Percentiles rank a stretch among this genome's conserved stretches.
Conservation (phyloP, 2,888 invertebrate genomes). For the Ennomos quercinarius region DNA sequence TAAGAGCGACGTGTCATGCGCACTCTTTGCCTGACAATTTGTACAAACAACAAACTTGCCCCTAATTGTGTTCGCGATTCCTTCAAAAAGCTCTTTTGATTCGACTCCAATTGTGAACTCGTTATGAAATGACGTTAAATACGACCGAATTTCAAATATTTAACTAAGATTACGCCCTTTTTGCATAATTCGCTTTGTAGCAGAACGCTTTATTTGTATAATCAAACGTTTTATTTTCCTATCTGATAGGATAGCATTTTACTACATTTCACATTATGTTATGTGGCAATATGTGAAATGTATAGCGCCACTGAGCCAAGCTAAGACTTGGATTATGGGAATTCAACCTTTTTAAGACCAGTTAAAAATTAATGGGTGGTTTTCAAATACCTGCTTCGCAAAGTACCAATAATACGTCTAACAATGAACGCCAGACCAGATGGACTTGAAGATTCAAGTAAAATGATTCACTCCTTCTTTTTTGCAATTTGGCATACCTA, state of each 20-base stretch:
- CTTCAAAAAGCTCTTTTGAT: slow-evolving; percentile 78
- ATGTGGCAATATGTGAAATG: too few species aligned
- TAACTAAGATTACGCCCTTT: slow-evolving; percentile 80
- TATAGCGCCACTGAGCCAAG: too few species aligned
- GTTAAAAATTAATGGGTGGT: too few species aligned
- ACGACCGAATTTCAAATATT: slow-evolving; percentile 80
- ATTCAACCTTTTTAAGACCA: too few species aligned
- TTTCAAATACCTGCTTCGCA: too few species aligned
- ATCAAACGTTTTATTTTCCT: neutral
- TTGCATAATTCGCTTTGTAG: slow-evolving; percentile 71
- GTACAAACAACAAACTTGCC: slow-evolving; percentile 72
- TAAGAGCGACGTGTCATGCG: slow-evolving; percentile 53
- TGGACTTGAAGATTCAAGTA: too few species aligned
- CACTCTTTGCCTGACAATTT: slow-evolving; percentile 74
- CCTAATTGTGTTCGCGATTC: slow-evolving; percentile 81
- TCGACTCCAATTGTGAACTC: slow-evolving; percentile 76
- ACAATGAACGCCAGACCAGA: too few species aligned
- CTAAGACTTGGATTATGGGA: neutral
- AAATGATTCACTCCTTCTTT: too few species aligned
- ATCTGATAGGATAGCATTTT: too few species aligned
- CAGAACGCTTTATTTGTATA: slow-evolving; percentile 48
- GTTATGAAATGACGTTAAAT: slow-evolving; percentile 77
- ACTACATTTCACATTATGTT: too few species aligned
- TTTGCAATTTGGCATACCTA: too few species aligned
- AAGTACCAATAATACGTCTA: too few species aligned